Base-by-base conservation (phyloP, 2,888 invertebrate species). In the Lepidochrysops patricia region DNA sequence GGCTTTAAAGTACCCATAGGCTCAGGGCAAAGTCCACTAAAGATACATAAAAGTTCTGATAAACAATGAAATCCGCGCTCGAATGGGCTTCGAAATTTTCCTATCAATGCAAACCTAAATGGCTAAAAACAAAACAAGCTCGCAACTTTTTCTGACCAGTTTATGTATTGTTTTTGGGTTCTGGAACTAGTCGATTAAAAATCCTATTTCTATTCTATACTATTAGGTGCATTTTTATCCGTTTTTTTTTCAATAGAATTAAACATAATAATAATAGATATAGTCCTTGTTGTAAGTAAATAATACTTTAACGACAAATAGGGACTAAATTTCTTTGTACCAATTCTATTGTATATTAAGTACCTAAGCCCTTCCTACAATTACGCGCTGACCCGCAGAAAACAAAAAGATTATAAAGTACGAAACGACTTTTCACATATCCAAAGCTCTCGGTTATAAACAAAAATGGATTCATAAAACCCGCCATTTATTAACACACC, bases 391-490 rank as follows among this genome's bases (percentile, higher is more conserved):
- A 9, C 43, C 43, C 43, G 43, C 12, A 19, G 12, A 1, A 15
- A 43, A 43, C 43, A 43, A 43, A 43, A 43, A 43, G 43, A 23
- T 43, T 43, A 43, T 43, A 12, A 43, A 19, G 27, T 27, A 27
- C 26, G 19, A 54, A 54, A 54, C 54, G 52, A 54, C 27, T 54
- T 54, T 29, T 54, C 12, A 54, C 54, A 43, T 43, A 43, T 43
- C 43, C 19, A 32, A 32, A 54, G 52, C 54, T 54, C 54, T 54
- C 9, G 19, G 54, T 54, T 23, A 50, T 59, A 60, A 57, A 57
- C 49, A 60, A 61, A 60, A 66, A 63, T 62, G 63, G 66, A 66
- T 72, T 72, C 68, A 58, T 62, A 70, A 69, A 71, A 72, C 71
- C 56, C 56, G 56, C 63, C 49, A 60, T 61, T 68, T 67, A 74